These are phyloP conservation scores for Atta texana DNA, from an alignment of 1,140 invertebrate species.

Conservation along the genomic window DNA sequence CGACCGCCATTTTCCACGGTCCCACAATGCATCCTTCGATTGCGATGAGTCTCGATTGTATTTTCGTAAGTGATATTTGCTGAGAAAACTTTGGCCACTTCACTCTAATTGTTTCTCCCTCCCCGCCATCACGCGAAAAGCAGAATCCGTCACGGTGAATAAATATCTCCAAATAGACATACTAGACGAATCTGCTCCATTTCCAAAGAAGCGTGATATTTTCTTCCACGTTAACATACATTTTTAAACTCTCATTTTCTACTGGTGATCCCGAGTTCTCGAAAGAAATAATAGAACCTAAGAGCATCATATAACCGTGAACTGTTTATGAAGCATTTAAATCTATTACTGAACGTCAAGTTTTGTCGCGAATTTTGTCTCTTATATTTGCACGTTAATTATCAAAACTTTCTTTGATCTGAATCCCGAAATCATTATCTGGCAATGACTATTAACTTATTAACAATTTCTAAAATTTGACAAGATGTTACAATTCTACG, in stretches of 20 bases:
- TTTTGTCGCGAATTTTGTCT: background rate
- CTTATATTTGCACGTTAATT: background rate
- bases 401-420: background rate
- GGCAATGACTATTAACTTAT: constrained; percentile 45
- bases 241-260: constrained; percentile 38
- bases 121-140: background rate
- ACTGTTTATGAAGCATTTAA: background rate
- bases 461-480: constrained; percentile 43
- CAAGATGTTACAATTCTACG: constrained; percentile 41
- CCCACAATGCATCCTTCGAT: constrained; percentile 71
- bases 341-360: constrained; percentile 1
- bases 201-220: constrained; percentile 18
- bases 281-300: background rate
- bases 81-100: constrained; percentile 72
- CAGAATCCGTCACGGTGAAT: constrained; percentile 27
- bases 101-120: constrained; percentile 67
- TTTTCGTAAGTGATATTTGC: constrained; percentile 74
- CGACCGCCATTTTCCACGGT: constrained; percentile 55
- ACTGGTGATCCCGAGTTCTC: background rate
- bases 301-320: background rate
- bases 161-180: constrained; percentile 40
- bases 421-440: background rate
- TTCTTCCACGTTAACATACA: constrained; percentile 37
- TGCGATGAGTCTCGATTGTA: constrained; percentile 66
- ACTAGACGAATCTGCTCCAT: background rate